A percentile compares a stretch with the other conserved stretches of the same genome.
phyloP scores from a whole-genome alignment of 2,797 vertebrate genomes.

The Smutsia temminckii region DNA sequence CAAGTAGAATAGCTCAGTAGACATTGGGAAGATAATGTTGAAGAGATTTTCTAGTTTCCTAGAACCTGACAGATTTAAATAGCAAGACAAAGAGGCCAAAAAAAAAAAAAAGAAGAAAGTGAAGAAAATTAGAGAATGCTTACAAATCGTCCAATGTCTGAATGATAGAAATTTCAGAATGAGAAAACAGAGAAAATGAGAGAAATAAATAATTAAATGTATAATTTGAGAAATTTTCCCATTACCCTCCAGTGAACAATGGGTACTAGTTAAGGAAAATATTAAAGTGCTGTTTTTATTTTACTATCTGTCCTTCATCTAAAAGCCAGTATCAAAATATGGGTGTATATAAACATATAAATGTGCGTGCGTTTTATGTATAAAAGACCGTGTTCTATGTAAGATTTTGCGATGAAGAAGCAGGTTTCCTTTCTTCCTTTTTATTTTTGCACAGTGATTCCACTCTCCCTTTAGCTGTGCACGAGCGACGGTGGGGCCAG shows the following conservation, averaged over 20 bases:
- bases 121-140: not conserved
- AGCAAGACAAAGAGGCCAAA: not conserved
- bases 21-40: not conserved
- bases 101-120: not conserved
- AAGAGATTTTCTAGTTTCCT: not conserved
- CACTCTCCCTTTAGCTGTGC: not conserved
- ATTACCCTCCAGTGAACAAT: not conserved
- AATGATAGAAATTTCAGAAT: not conserved
- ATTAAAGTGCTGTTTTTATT: not conserved
- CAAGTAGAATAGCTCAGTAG: not conserved
- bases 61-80: not conserved
- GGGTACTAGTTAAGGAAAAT: not conserved
- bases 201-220: not conserved
- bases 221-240: not conserved
- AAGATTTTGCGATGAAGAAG: not conserved
- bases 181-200: not conserved
- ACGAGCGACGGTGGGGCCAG: not conserved
- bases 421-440: not conserved
- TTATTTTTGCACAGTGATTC: not conserved
- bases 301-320: not conserved
- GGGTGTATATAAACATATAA: not conserved
- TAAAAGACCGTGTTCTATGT: not conserved
- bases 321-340: not conserved
- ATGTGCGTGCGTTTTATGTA: not conserved
- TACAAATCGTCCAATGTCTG: not conserved